phyloP scores from a whole-genome alignment of 2,113 vertebrate genomes.

The Cebus imitator region DNA sequence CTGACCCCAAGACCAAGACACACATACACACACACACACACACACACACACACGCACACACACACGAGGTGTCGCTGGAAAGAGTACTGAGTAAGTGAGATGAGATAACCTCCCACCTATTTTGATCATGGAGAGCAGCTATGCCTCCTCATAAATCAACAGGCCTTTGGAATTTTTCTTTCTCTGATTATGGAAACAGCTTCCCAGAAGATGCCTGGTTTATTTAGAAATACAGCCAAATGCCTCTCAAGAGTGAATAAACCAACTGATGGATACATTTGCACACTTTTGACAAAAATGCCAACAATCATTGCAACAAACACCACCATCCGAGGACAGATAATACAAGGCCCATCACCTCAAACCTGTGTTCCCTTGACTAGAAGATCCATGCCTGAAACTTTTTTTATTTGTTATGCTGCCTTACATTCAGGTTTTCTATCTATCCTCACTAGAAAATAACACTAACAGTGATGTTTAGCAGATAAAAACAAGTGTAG shows the following conservation, averaged over 20 bases:
- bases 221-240: not conserved
- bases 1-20: fast-evolving
- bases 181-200: not conserved
- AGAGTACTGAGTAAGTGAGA: not conserved
- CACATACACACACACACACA: not conserved
- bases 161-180: not conserved
- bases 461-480: not conserved
- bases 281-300: not conserved
- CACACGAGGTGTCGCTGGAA: not conserved
- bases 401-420: not conserved
- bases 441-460: not conserved
- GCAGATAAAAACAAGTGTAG: not conserved
- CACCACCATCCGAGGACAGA: not conserved
- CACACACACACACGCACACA: not conserved
- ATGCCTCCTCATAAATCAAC: not conserved
- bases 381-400: not conserved
- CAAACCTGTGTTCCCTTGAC: not conserved
- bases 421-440: not conserved
- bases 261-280: not conserved
- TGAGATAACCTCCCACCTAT: not conserved
- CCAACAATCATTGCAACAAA: no score
- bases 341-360: not conserved
- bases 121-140: not conserved
- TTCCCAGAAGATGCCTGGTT: not conserved
- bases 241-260: not conserved